phyloP scores from a whole-genome alignment of 2,113 vertebrate species.

The Bubo blakistoni region DNA sequence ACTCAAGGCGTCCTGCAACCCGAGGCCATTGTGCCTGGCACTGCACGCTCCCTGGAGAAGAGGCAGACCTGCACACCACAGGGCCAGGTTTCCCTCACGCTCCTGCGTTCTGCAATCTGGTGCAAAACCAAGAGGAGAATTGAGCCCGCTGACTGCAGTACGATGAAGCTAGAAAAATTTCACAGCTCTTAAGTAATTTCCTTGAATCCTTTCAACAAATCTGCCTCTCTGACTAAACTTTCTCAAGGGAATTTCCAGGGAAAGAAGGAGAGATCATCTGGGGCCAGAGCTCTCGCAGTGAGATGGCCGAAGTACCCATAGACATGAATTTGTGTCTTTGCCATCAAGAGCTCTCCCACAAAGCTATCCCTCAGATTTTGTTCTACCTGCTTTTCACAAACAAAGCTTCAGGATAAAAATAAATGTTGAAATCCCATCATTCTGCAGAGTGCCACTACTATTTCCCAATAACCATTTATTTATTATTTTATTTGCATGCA shows the following conservation, averaged over 20 bases:
- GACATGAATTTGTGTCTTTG: not conserved
- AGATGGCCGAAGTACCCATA: not conserved
- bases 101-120: not conserved
- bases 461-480: not conserved
- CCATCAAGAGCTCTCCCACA: not conserved
- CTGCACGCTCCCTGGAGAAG: not conserved
- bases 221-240: not conserved
- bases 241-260: not conserved
- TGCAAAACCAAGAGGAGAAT: not conserved
- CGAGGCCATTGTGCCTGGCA: not conserved
- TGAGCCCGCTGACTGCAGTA: not conserved
- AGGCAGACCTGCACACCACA: not conserved
- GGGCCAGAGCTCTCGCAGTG: not conserved
- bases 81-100: not conserved
- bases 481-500: not conserved
- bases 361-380: not conserved
- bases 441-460: not conserved
- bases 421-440: not conserved
- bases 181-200: not conserved
- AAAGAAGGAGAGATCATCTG: not conserved
- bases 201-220: not conserved
- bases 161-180: not conserved
- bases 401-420: not conserved
- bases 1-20: accelerated
- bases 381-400: not conserved